These are phyloP conservation scores for Calosoma granatense DNA, from an alignment of 1,140 invertebrate genomes.

Conservation along the genomic window DNA sequence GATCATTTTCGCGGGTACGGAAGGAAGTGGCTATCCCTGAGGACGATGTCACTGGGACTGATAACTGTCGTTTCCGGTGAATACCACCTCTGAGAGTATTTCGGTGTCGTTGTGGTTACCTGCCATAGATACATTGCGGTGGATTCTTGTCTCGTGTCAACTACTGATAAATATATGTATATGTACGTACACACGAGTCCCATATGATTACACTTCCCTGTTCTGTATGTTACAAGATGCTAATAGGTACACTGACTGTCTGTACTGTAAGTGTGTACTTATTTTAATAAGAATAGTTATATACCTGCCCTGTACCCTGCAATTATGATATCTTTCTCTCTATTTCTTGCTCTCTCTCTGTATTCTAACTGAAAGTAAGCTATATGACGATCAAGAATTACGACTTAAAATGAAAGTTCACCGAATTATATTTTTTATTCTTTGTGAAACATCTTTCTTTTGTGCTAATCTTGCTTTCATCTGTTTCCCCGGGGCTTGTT, in stretches of 20 bases:
- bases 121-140: not conserved
- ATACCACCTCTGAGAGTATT: conserved; percentile 14
- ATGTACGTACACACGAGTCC: not conserved
- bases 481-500: not conserved
- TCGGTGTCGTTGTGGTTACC: conserved; percentile 14
- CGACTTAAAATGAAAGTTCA: not conserved
- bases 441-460: conserved; percentile 8
- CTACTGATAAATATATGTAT: not conserved
- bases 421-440: not conserved
- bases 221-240: too few relatives aligned
- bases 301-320: too few relatives aligned
- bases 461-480: conserved; percentile 4
- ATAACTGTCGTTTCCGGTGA: conserved; percentile 13
- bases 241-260: too few relatives aligned
- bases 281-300: too few relatives aligned
- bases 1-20: too few relatives aligned
- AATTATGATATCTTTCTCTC: too few relatives aligned
- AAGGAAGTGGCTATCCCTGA: conserved; percentile 15
- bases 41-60: conserved; percentile 11
- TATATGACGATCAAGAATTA: not conserved
- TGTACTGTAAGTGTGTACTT: too few relatives aligned
- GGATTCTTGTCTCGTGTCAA: not conserved
- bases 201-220: too few relatives aligned
- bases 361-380: too few relatives aligned
- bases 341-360: too few relatives aligned